Percentiles rank a stretch among this genome's conserved stretches.
Evolutionary conservation across 53 echinoderm and acorn worm species (phyloP).

Genomic region (Echinometra lucunter): DNA sequence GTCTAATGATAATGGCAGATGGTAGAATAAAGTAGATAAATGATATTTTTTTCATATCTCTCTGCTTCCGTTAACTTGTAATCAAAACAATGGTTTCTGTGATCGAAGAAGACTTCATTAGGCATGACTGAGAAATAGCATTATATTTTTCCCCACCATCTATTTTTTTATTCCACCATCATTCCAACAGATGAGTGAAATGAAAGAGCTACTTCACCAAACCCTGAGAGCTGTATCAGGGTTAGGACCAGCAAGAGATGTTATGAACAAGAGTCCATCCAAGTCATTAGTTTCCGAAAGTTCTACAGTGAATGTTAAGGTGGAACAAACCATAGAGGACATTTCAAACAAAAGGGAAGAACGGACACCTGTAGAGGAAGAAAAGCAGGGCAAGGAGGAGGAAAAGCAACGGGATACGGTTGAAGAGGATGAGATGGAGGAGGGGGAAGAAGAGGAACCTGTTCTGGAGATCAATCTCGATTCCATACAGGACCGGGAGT

Average conservation of each 20-base stretch:
- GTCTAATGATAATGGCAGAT: too few species aligned
- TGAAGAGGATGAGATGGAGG: not conserved
- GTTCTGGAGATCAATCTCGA: not conserved
- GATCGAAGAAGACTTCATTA: not conserved
- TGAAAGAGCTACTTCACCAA: conserved; percentile 52
- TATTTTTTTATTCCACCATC: not conserved
- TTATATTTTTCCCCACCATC: too few species aligned
- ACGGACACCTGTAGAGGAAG: not conserved
- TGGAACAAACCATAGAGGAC: not conserved
- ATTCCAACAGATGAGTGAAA: conserved; percentile 47
- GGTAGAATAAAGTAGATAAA: too few species aligned
- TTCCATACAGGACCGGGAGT: not conserved
- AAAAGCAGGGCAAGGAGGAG: not conserved
- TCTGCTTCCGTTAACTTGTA: too few species aligned
- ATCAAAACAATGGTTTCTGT: too few species aligned
- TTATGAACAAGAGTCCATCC: not conserved
- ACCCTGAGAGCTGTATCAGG: conserved; percentile 26
- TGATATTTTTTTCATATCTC: too few species aligned
- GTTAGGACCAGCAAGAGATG: not conserved
- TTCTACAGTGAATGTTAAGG: not conserved
- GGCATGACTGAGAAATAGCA: too few species aligned
- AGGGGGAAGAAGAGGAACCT: conserved; percentile 6
- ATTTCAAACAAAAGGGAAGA: not conserved
- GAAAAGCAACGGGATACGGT: not conserved
- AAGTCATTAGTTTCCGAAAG: not conserved